phyloP scores from a whole-genome alignment of 2,888 invertebrate species.

The Masnerella sp. region DNA sequence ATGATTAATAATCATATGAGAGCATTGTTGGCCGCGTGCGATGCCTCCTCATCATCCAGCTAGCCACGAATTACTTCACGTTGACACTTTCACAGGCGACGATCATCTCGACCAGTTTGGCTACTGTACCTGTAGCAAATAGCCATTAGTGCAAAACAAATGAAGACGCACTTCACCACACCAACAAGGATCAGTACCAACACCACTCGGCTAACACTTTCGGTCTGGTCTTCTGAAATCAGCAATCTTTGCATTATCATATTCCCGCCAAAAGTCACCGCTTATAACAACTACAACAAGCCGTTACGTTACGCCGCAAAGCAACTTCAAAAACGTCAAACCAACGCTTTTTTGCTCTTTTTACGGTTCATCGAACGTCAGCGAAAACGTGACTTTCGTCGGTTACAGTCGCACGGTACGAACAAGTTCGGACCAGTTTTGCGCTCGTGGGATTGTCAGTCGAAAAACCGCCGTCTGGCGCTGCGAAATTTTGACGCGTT shows the following conservation, averaged over 20 bases:
- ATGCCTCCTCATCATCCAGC: constrained; percentile 74
- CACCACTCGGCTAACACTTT: constrained; percentile 92
- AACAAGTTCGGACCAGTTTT: constrained; percentile 1
- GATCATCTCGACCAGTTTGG: constrained; percentile 63
- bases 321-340: constrained; percentile 30
- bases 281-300: background rate
- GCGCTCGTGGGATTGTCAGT: constrained; percentile 20
- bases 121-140: constrained; percentile 94
- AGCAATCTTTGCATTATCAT: constrained; percentile 61
- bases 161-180: constrained; percentile 96
- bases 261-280: background rate
- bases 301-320: constrained; percentile 6
- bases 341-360: background rate
- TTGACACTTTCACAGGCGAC: constrained; percentile 68
- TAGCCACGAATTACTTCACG: constrained; percentile 73
- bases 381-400: constrained; percentile 37
- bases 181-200: constrained; percentile 96
- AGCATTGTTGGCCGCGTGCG: constrained; percentile 74
- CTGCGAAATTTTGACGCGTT: constrained; percentile 31
- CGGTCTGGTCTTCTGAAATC: no score
- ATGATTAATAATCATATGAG: constrained; percentile 65
- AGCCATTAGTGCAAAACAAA: constrained; percentile 96
- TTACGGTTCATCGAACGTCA: constrained; percentile 5
- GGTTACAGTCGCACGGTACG: no score
- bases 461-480: constrained; percentile 22